Percentiles rank a stretch among this genome's conserved stretches.
phyloP scores from a whole-genome alignment of 2,113 vertebrate genomes.

The Girardinichthys multiradiatus region DNA sequence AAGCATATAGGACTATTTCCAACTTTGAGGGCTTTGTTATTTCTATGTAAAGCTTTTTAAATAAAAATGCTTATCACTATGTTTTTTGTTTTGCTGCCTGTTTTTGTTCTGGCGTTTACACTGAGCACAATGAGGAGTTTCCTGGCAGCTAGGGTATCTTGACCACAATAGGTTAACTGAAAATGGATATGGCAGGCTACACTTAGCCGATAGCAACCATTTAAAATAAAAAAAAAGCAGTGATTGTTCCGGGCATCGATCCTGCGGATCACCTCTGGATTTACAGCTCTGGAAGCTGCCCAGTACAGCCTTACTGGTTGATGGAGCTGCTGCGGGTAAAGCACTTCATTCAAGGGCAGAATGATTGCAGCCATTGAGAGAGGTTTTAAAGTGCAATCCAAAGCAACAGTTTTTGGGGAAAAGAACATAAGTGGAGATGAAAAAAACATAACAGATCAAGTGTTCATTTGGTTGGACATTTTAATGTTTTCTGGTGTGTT shows the following conservation, averaged over 20 bases:
- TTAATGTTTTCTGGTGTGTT: slow-evolving; percentile 28
- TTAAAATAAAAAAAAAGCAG: slow-evolving; percentile 23
- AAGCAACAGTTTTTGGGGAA: slow-evolving; percentile 23
- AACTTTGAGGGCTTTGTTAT: slow-evolving; percentile 1
- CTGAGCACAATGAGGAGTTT: slow-evolving; percentile 1
- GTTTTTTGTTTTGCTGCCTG: background rate
- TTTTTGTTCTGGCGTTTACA: slow-evolving; percentile 9
- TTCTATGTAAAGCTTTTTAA: slow-evolving; percentile 10
- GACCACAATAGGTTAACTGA: slow-evolving; percentile 4
- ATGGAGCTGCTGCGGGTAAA: slow-evolving; percentile 41
- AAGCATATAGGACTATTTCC: background rate
- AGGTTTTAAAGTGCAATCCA: slow-evolving; percentile 10
- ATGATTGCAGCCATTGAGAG: slow-evolving; percentile 1
- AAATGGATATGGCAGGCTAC: slow-evolving; percentile 36
- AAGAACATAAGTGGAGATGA: slow-evolving; percentile 1
- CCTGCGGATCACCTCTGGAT: slow-evolving; percentile 21
- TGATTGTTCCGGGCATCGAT: slow-evolving; percentile 40
- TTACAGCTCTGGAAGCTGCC: slow-evolving; percentile 26
- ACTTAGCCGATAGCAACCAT: slow-evolving; percentile 23
- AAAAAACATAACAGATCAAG: slow-evolving; percentile 26
- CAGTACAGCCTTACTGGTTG: background rate
- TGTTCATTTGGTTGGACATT: slow-evolving; percentile 23
- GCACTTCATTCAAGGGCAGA: slow-evolving; percentile 25
- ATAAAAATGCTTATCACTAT: background rate
- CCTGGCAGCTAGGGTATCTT: background rate